Base-by-base conservation (phyloP, 2,797 vertebrate genomes). In the Macropodus opercularis region DNA sequence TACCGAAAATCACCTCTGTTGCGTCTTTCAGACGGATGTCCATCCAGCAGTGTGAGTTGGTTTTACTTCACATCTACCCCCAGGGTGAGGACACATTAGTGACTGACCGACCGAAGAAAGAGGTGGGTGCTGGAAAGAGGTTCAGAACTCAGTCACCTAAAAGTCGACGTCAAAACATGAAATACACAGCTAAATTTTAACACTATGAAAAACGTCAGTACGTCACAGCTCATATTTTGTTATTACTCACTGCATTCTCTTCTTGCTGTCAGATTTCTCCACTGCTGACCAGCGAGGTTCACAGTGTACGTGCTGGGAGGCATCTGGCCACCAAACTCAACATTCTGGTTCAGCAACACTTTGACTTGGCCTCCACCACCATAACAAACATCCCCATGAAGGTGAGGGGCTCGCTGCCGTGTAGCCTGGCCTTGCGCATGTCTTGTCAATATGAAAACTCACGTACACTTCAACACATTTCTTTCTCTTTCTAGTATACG, bases 381-480 rank as follows among this genome's bases (percentile, higher is more conserved):
- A 99, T 99, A 81, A 99, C 98, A 22, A 99, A 99, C 91, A 99
- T 99, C 85, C 98, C 98, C 12, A 99, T 99, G 98, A 99, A 99
- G 96, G 98, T 99, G 93, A 84, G 77, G 1, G 15, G 65, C 18
- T 62, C 73, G 24, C 32, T 72, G 71, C 67, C 59, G 36, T 60
- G 19, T 5, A 24, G 13, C 15, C 14, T 59, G 19, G 18, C 54
- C 46, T 60, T 70, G 21, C 58, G 55, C 58, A 72, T 60, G 31
- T 21, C 27, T 70, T 31, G 3, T 32, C 38, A 32, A 43, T 22
- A 35, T 39, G n/a, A 41, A 52, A 48, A 60, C 29, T 40, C 32
- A 51, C 48, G 57, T 71, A 24, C 78, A 75, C 18, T 38, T 50
- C 29, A 0, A 29, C 8, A 34, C 8, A 29, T 5, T 24, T 0